Percentiles rank a stretch among this genome's conserved stretches.
phyloP scores from a whole-genome alignment of 2,888 invertebrate genomes.

The Octodonta nipae region DNA sequence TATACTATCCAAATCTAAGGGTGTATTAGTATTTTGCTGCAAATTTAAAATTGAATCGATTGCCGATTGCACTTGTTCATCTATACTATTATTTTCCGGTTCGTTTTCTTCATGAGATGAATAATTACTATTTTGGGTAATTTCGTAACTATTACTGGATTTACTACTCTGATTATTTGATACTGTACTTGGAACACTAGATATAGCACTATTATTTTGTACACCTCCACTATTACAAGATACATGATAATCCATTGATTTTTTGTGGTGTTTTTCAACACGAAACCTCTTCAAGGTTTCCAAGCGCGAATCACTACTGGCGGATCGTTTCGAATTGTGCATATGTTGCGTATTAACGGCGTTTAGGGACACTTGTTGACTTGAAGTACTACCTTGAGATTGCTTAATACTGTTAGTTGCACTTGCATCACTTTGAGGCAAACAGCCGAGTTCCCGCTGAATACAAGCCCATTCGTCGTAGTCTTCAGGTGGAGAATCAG shows the following conservation, averaged over 20 bases:
- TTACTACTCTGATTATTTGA: conserved; percentile 10
- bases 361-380: neutral
- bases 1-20: conserved; percentile 33
- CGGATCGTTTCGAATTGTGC: conserved; percentile 24
- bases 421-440: no score
- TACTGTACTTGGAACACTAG: conserved; percentile 15
- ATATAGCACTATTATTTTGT: conserved; percentile 15
- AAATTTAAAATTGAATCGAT: conserved; percentile 66
- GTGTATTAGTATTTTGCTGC: conserved; percentile 36
- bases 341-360: neutral
- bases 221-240: conserved; percentile 18
- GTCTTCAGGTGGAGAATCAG: conserved; percentile 26
- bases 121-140: conserved; percentile 13
- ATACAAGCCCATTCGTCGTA: conserved; percentile 57
- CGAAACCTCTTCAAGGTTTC: conserved; percentile 34
- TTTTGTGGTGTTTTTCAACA: conserved; percentile 31
- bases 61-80: conserved; percentile 66
- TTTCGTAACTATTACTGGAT: conserved; percentile 9
- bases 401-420: no score
- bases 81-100: conserved; percentile 46
- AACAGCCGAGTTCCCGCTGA: conserved; percentile 48
- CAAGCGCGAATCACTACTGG: conserved; percentile 30
- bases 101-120: conserved; percentile 21
- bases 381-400: neutral
- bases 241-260: conserved; percentile 14